phyloP scores from a whole-genome alignment of 2,113 vertebrate genomes.

The Ailurus styani region DNA sequence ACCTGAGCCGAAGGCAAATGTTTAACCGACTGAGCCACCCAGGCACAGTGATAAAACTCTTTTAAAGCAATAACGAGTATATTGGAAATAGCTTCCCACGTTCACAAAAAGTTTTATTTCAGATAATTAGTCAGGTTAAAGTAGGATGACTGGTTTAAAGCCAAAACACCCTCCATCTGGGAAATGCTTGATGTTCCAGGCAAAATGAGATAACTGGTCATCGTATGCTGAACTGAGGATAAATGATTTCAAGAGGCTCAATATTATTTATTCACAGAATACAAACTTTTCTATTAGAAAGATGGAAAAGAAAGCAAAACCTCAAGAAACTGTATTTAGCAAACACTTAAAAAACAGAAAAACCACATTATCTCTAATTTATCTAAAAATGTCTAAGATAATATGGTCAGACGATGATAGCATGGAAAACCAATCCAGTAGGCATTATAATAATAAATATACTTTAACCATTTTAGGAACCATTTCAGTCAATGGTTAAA shows the following conservation, averaged over 20 bases:
- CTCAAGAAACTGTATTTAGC: background rate
- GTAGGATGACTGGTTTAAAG: background rate
- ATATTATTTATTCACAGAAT: background rate
- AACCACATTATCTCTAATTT: background rate
- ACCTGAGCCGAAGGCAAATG: no score
- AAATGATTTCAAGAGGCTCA: background rate
- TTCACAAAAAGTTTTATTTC: constrained; percentile 18
- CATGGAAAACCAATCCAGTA: background rate
- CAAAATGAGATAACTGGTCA: background rate
- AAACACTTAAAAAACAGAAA: background rate
- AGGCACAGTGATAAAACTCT: background rate
- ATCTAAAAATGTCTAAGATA: background rate
- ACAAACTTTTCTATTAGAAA: background rate
- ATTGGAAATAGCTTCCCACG: constrained; percentile 21
- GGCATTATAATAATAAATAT: background rate
- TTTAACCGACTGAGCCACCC: background rate
- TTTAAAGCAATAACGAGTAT: constrained; percentile 8
- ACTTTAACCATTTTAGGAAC: background rate
- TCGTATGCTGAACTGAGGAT: background rate
- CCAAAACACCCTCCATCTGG: background rate
- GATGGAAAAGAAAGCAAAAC: background rate
- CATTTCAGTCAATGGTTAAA: no score
- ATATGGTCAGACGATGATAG: background rate
- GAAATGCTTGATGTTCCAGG: background rate
- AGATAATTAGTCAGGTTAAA: background rate